Evolutionary conservation across 2,113 vertebrate genomes (phyloP).

Genomic region (Lycaon pictus): DNA sequence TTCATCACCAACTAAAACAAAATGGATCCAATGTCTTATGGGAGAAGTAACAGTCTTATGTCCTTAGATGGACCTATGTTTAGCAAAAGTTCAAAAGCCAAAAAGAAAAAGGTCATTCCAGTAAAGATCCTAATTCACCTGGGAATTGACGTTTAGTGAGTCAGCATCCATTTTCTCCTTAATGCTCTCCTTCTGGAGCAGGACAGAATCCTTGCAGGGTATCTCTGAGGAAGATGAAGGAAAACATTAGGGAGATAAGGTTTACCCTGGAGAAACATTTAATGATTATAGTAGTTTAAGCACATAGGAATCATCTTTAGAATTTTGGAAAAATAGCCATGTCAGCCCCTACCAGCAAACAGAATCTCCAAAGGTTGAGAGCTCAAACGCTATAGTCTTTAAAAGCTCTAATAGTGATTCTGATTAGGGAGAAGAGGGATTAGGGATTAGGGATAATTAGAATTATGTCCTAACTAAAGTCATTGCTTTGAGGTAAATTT

Average conservation of each 20-base stretch:
- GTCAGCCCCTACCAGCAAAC: neutral
- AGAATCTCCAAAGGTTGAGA: neutral
- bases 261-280: neutral
- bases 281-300: neutral
- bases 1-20: neutral
- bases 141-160: neutral
- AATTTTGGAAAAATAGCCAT: neutral
- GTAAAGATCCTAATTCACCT: constrained; percentile 51
- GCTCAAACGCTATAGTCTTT: neutral
- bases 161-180: neutral
- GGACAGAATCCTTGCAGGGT: neutral
- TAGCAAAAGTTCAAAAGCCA: constrained; percentile 28
- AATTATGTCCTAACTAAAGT: neutral
- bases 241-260: neutral
- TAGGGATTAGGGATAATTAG: no score
- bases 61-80: neutral
- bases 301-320: neutral
- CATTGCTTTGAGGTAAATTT: neutral
- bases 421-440: neutral
- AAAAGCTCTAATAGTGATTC: constrained; percentile 8
- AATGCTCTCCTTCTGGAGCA: neutral
- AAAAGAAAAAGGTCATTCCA: neutral
- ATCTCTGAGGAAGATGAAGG: constrained; percentile 33
- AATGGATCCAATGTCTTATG: neutral
- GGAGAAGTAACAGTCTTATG: neutral